phyloP scores from a whole-genome alignment of 2,888 invertebrate species.

The Thecophora atra region DNA sequence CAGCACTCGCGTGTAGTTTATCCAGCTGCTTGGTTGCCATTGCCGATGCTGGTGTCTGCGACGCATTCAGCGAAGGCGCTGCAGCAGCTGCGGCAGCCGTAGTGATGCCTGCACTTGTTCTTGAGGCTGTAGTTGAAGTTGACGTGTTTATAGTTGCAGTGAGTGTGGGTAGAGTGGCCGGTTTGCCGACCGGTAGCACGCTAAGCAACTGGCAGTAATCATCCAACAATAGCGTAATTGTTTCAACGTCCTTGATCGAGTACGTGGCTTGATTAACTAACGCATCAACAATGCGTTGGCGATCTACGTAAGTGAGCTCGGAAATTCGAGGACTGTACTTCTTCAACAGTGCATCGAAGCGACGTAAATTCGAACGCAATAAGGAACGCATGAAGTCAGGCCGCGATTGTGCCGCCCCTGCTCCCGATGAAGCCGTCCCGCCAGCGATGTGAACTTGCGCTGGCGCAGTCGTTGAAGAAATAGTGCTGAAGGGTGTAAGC shows the following conservation, averaged over 20 bases:
- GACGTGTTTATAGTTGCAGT: neutral
- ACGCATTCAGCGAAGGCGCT: neutral
- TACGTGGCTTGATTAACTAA: conserved; percentile 47
- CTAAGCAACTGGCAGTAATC: conserved; percentile 47
- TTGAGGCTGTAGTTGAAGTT: conserved; percentile 1
- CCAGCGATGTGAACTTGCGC: conserved; percentile 9
- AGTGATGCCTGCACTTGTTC: neutral
- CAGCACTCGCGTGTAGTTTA: conserved; percentile 25
- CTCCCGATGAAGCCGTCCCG: neutral
- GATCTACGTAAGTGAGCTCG: conserved; percentile 48
- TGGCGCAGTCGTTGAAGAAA: neutral
- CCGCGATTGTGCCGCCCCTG: conserved; percentile 22
- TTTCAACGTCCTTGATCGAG: conserved; percentile 51
- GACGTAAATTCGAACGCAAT: conserved; percentile 50
- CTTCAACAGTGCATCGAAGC: conserved; percentile 54
- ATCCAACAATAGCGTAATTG: conserved; percentile 52
- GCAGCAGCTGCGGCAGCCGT: neutral
- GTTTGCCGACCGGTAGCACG: conserved; percentile 12
- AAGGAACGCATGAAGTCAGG: conserved; percentile 21
- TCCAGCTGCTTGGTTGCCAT: conserved; percentile 10
- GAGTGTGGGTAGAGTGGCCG: neutral
- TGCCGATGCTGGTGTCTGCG: conserved; percentile 7
- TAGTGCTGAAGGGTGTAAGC: conserved; percentile 33
- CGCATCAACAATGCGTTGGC: conserved; percentile 51
- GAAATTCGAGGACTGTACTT: conserved; percentile 47